phyloP scores from a whole-genome alignment of 2,888 invertebrate species.

The Tetragonula carbonaria region DNA sequence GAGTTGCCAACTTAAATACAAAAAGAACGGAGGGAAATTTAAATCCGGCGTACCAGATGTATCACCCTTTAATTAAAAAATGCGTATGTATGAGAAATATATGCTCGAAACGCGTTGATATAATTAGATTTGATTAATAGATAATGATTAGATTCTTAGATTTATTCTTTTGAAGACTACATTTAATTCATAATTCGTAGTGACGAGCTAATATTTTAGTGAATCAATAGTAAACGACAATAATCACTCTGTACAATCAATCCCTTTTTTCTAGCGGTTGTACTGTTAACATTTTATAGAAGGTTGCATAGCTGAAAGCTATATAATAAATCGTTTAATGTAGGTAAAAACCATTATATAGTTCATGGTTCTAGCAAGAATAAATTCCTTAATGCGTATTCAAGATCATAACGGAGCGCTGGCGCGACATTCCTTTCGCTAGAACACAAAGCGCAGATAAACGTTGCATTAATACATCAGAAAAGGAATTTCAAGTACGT shows the following conservation, averaged over 20 bases:
- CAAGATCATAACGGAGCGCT: slow-evolving; percentile 53
- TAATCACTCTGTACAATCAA: no score
- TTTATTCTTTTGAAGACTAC: neutral
- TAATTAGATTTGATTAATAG: no score
- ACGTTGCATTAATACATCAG: slow-evolving; percentile 33
- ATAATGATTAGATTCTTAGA: no score
- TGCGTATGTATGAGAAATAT: neutral
- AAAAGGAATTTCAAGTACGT: slow-evolving; percentile 28
- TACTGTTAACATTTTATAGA: neutral
- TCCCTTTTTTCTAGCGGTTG: neutral
- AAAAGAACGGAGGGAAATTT: no score
- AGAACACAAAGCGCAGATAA: slow-evolving; percentile 37
- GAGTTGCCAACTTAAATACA: no score
- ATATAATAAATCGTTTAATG: slow-evolving; percentile 3
- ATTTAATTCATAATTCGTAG: neutral
- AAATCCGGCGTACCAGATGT: no score
- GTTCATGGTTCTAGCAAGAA: slow-evolving; percentile 28
- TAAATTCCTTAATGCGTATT: slow-evolving; percentile 46
- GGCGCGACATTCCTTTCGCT: slow-evolving; percentile 50
- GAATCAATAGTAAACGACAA: no score
- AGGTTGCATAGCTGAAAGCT: neutral
- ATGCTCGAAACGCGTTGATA: neutral
- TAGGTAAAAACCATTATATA: slow-evolving; percentile 25
- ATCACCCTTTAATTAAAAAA: neutral
- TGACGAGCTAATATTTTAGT: neutral